Evolutionary conservation across 2,113 vertebrate genomes (phyloP), one percentile per base, ranked within the genome.

Genomic region (Salvelinus fontinalis): DNA sequence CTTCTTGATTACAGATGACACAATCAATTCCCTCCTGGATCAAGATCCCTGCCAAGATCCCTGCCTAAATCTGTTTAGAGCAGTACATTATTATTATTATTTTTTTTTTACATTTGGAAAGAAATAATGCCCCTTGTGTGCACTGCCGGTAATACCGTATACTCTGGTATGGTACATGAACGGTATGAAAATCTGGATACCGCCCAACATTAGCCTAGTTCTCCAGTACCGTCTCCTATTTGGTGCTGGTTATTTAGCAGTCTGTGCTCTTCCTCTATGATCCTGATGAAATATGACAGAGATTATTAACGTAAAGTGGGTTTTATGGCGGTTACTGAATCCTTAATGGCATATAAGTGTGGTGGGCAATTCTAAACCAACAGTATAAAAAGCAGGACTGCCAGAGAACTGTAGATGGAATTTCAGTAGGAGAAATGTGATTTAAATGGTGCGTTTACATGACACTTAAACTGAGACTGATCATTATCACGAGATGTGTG

Each of bases 251-350:
- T 22, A 67, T 49, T 1, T 44, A 69, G 68, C 31, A 76, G 79
- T 29, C 67, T 48, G 74, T 69, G 76, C 83, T 70, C 70, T 34
- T 67, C 48, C 65, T 3, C 57, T 3, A 39, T 84, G 82, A 86
- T 70, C 72, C 68, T 76, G 73, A 86, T 86, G 27, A 78, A 82
- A 82, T 75, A 75, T 78, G 83, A 82, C 78, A 74, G 68, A 24
- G 71, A 64, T 80, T 87, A 83, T 77, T 83, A 75, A 74, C 67
- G 71, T 75, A 75, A 76, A 79, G 54, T 75, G 73, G 1, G 75
- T 2, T 83, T 83, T 81, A 76, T 68, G 73, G 70, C 9, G 44
- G 54, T 70, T 74, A 60, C 64, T 24, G 70, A 51, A 75, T 78
- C 71, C 60, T 67, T 78, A 84, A 82, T 83, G 70, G 27, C 14